phyloP scores from a whole-genome alignment of 2,113 vertebrate species.

The Neodon shergylaensis region DNA sequence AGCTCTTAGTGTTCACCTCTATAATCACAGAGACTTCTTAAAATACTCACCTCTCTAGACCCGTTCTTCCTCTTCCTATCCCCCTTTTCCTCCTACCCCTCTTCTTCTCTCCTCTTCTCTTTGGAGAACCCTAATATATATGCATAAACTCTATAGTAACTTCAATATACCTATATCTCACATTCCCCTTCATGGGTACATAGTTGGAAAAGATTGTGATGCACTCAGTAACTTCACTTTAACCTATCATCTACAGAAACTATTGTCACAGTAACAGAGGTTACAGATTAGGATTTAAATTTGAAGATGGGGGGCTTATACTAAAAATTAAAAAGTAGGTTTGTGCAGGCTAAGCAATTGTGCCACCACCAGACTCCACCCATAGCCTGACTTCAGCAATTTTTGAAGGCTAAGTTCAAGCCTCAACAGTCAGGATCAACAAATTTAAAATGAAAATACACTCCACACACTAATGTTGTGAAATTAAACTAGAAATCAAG shows the following conservation, averaged over 20 bases:
- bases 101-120: neutral
- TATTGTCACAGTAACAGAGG: neutral
- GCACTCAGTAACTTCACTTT: neutral
- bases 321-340: neutral
- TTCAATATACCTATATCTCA: neutral
- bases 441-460: constrained; percentile 13
- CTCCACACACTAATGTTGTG: neutral
- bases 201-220: neutral
- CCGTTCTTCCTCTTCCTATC: neutral
- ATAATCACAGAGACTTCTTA: neutral
- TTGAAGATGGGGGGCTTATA: neutral
- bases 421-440: neutral
- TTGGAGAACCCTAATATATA: neutral
- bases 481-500: constrained; percentile 18
- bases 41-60: neutral
- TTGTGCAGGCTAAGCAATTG: neutral
- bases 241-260: neutral
- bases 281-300: neutral
- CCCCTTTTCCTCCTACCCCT: neutral
- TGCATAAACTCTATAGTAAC: neutral
- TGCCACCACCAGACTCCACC: neutral
- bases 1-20: neutral
- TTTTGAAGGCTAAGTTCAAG: neutral
- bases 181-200: neutral
- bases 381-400: neutral